Evolutionary conservation across 2,888 invertebrate genomes (phyloP).

Genomic region (Hybos culiciformis): DNA sequence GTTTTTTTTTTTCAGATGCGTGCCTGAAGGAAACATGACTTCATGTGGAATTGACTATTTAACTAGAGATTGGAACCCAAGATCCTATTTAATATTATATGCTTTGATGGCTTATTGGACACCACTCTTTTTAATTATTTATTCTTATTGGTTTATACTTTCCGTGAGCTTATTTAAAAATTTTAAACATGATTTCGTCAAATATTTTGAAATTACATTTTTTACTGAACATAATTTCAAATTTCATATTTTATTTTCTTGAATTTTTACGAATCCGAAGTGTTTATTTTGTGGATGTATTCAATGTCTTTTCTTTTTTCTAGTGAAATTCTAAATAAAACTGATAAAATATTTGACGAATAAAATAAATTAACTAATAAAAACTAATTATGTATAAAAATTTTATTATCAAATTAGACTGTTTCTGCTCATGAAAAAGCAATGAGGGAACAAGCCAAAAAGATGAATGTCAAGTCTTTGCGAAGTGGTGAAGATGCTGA

Average conservation of each 20-base stretch:
- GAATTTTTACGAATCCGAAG: too few relatives aligned
- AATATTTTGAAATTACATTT: background rate
- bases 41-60: constrained; percentile 85
- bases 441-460: constrained; percentile 84
- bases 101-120: constrained; percentile 63
- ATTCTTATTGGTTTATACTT: constrained; percentile 79
- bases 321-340: too few relatives aligned
- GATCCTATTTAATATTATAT: constrained; percentile 67
- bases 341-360: too few relatives aligned
- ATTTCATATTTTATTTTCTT: too few relatives aligned
- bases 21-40: constrained; percentile 88
- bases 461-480: constrained; percentile 84
- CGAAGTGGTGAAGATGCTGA: constrained; percentile 63
- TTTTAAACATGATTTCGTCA: background rate
- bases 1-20: constrained; percentile 48
- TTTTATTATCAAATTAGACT: constrained; percentile 39
- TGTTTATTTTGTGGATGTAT: too few relatives aligned
- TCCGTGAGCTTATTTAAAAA: constrained; percentile 38
- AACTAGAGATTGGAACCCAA: constrained; percentile 57
- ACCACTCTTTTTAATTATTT: constrained; percentile 67
- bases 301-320: too few relatives aligned
- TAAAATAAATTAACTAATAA: too few relatives aligned
- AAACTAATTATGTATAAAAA: too few relatives aligned
- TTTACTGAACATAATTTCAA: too few relatives aligned
- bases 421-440: constrained; percentile 72